Conservation (phyloP, 2,888 invertebrate species). For the Amorpha juglandis region DNA sequence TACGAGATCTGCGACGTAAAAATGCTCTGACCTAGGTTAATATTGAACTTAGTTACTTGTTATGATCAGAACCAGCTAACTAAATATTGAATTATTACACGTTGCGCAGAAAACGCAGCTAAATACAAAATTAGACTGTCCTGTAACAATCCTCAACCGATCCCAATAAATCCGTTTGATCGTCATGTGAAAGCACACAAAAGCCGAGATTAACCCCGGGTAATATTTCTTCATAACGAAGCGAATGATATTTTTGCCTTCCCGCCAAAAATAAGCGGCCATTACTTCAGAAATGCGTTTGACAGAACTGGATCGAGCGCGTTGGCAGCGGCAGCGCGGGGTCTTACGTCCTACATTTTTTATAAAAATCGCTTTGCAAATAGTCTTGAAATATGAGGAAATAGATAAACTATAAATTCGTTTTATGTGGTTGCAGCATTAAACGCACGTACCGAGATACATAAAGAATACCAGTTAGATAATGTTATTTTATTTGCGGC, state of each 20-base stretch:
- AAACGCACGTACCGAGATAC: not conserved
- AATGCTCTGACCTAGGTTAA: not conserved
- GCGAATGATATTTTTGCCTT: slow-evolving; percentile 66
- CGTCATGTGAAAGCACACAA: slow-evolving; percentile 49
- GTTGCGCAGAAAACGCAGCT: not conserved
- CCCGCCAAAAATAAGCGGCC: slow-evolving; percentile 75
- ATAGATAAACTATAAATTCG: slow-evolving; percentile 33
- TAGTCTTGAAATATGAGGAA: slow-evolving; percentile 43
- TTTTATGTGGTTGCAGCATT: slow-evolving; percentile 21
- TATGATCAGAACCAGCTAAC: not conserved
- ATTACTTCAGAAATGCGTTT: slow-evolving; percentile 71
- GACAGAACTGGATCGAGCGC: slow-evolving; percentile 74
- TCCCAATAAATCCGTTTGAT: slow-evolving; percentile 45
- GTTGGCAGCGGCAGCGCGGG: slow-evolving; percentile 58
- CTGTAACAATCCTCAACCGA: slow-evolving; percentile 33
- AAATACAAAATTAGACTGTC: slow-evolving; percentile 3
- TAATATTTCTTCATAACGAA: slow-evolving; percentile 63
- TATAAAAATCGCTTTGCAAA: slow-evolving; percentile 39
- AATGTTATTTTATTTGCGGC: not conserved
- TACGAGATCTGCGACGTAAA: not conserved
- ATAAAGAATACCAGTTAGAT: not conserved
- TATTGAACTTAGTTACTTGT: not conserved
- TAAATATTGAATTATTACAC: not conserved
- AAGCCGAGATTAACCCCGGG: slow-evolving; percentile 45
- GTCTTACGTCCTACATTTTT: slow-evolving; percentile 42